Evolutionary conservation across 2,113 vertebrate genomes (phyloP).

Genomic region (Ploceus nigricollis): DNA sequence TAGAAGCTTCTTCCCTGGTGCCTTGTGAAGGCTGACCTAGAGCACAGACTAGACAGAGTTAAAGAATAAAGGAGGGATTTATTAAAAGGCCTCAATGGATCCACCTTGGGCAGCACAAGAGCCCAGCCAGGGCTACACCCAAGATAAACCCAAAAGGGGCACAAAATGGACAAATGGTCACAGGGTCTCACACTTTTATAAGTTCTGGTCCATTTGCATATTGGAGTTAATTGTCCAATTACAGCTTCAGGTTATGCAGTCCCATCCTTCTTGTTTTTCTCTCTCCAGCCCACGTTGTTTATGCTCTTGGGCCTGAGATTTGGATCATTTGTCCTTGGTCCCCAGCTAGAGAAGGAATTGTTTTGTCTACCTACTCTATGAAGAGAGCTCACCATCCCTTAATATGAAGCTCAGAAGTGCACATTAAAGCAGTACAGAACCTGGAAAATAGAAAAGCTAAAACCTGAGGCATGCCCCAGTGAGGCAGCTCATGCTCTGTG

Average conservation of each 20-base stretch:
- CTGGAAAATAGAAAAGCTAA: background rate
- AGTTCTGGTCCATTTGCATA: background rate
- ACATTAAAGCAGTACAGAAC: background rate
- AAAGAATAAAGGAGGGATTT: background rate
- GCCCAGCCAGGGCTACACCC: background rate
- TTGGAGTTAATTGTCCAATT: background rate
- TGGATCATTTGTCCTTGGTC: background rate
- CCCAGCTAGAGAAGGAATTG: background rate
- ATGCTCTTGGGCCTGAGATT: background rate
- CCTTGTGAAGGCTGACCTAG: background rate
- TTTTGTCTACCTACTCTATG: background rate
- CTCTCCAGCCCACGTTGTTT: background rate
- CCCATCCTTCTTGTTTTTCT: background rate
- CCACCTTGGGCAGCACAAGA: background rate
- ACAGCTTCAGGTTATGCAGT: fast-evolving
- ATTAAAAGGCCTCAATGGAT: background rate
- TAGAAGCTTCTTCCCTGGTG: background rate
- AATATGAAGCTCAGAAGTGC: background rate
- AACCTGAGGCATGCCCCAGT: background rate
- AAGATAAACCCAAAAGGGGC: background rate
- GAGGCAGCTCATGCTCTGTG: background rate
- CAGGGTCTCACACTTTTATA: background rate
- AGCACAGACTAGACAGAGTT: background rate
- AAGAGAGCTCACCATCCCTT: background rate
- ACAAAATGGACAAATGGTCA: background rate